Percentiles rank a stretch among this genome's conserved stretches.
Conservation (phyloP, 2,113 vertebrate genomes). For the Carettochelys insculpta region DNA sequence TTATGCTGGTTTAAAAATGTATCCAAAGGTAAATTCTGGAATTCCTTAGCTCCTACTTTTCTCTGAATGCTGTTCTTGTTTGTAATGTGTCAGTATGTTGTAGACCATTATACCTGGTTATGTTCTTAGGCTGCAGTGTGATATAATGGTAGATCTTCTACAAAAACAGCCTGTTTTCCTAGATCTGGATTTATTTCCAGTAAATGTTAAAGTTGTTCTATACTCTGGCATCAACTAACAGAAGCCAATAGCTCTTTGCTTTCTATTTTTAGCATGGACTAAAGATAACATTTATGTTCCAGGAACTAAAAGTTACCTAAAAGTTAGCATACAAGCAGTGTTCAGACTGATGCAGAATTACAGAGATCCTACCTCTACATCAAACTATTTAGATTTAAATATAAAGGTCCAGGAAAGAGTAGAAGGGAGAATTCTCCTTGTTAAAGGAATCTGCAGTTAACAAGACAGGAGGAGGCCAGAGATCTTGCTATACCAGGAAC, state of each 20-base stretch:
- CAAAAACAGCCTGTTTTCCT: not conserved
- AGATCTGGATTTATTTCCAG: fast-evolving
- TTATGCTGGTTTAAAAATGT: fast-evolving
- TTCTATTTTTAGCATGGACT: not conserved
- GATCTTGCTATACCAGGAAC: fast-evolving
- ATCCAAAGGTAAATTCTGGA: not conserved
- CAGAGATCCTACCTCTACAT: fast-evolving
- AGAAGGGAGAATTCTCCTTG: not conserved
- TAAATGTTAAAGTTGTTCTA: not conserved
- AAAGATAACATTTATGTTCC: fast-evolving
- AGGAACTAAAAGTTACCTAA: not conserved
- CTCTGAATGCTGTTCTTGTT: not conserved
- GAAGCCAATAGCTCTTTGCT: not conserved
- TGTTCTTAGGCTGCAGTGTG: not conserved
- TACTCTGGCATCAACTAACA: fast-evolving
- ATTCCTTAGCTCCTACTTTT: not conserved
- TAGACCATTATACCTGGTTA: fast-evolving
- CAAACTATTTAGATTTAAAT: not conserved
- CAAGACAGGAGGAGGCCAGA: not conserved
- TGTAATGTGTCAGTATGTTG: fast-evolving
- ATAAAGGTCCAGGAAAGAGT: not conserved
- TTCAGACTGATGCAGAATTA: not conserved
- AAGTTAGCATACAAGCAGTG: not conserved
- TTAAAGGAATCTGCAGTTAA: fast-evolving
- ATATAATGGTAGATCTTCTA: not conserved